Evolutionary conservation across 1,140 invertebrate genomes (phyloP).

Genomic region (Latrodectus geometricus): DNA sequence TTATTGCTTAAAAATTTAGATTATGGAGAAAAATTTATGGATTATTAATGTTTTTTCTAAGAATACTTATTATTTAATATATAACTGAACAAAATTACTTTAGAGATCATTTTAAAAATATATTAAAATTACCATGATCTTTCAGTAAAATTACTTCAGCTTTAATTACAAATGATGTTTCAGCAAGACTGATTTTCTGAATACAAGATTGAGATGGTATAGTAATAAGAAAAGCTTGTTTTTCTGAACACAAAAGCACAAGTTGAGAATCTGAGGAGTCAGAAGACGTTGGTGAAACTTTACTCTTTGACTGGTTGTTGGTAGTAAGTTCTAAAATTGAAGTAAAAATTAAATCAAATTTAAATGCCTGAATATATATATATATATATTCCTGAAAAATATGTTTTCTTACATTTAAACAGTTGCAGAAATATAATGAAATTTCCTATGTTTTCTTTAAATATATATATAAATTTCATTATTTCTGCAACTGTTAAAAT

Average conservation of each 20-base stretch:
- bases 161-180: slow-evolving; percentile 90
- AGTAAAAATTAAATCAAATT: not conserved
- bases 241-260: slow-evolving; percentile 92
- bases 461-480: too few relatives aligned
- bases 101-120: not conserved
- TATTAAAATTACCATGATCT: slow-evolving; percentile 74
- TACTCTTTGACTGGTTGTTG: slow-evolving; percentile 68
- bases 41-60: too few relatives aligned
- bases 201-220: slow-evolving; percentile 84
- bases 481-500: too few relatives aligned
- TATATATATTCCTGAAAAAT: too few relatives aligned
- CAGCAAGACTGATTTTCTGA: slow-evolving; percentile 77
- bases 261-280: slow-evolving; percentile 86
- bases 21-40: too few relatives aligned
- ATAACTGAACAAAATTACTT: too few relatives aligned
- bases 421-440: too few relatives aligned
- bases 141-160: slow-evolving; percentile 93
- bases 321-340: slow-evolving; percentile 32
- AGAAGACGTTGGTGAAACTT: slow-evolving; percentile 78
- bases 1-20: too few relatives aligned
- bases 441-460: too few relatives aligned
- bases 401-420: too few relatives aligned
- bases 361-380: too few relatives aligned
- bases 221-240: slow-evolving; percentile 92
- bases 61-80: too few relatives aligned